Evolutionary conservation across 2,888 invertebrate species (phyloP), one percentile per base, ranked within the genome.

Genomic region (Listrodromus nycthemerus): DNA sequence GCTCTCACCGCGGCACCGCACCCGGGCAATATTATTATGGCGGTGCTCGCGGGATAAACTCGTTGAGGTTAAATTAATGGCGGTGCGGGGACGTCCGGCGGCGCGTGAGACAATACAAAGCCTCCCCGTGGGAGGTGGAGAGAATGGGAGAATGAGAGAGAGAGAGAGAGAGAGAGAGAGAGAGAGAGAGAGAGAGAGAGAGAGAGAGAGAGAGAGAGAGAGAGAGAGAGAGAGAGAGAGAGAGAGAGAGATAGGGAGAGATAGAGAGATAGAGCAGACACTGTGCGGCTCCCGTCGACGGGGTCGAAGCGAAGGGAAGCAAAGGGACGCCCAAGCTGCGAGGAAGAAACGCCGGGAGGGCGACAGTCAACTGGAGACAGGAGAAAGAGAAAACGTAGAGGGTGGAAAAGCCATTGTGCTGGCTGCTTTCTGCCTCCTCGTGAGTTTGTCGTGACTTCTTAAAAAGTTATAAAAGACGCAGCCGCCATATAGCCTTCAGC

Each of bases 381-480:
- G 61, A 82, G 77, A 70, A 75, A 76, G 67, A 73, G 75, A 75
- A 69, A 69, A 77, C 63, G 73, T 67, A 71, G 82, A 81, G 77
- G 81, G 85, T 89, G 89, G 85, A 88, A 87, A 86, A 87, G 87
- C 89, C 89, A 92, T 92, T 92, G 91, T 91, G 88, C 87, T 88
- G 88, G 89, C 45, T 80, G 80, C 61, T 83, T 77, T 81, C 74
- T 67, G 65, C 88, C 89, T 90, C 88, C 84, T 87, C 87, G 87
- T 78, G 89, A 91, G 89, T 92, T 91, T 90, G 88, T 89, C 88
- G 88, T 87, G 89, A 89, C 90, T 91, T 90, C 88, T 89, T 88
- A 89, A 89, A 90, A 91, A 91, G 89, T 89, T 87, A 87, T 89
- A 89, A 91, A 91, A 89, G 88, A 87, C 87, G 86, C 85, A 76